These are phyloP conservation scores for Glandiceps talaboti DNA, from an alignment of 53 echinoderm and acorn worm genomes.

Conservation along the genomic window DNA sequence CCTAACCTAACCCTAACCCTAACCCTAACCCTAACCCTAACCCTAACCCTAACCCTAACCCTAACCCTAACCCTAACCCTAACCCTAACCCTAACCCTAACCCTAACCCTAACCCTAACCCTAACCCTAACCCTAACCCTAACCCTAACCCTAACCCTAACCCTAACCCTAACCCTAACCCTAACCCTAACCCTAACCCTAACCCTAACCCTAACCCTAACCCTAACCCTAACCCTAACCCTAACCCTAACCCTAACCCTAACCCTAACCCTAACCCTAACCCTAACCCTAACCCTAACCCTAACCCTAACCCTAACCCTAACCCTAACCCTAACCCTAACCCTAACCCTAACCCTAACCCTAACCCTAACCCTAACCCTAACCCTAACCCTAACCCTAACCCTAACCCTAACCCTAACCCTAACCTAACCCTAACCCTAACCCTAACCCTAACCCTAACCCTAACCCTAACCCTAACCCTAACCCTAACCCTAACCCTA, in stretches of 20 bases:
- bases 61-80: constrained; percentile 19
- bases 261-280: constrained; percentile 28
- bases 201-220: constrained; percentile 25
- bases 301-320: constrained; percentile 20
- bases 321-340: constrained; percentile 21
- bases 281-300: constrained; percentile 21
- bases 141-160: constrained; percentile 23
- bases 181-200: constrained; percentile 32
- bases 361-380: constrained; percentile 26
- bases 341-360: constrained; percentile 22
- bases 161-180: constrained; percentile 31
- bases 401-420: constrained; percentile 30
- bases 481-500: constrained; percentile 10
- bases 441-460: constrained; percentile 16
- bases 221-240: constrained; percentile 26
- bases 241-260: constrained; percentile 26
- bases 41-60: constrained; percentile 18
- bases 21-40: constrained; percentile 18
- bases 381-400: constrained; percentile 40
- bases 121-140: constrained; percentile 32
- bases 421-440: constrained; percentile 26
- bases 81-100: constrained; percentile 31
- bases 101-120: constrained; percentile 37
- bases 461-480: constrained; percentile 12
- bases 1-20: constrained; percentile 20